Base-by-base conservation (phyloP, 2,797 vertebrate species). In the Channa striata region DNA sequence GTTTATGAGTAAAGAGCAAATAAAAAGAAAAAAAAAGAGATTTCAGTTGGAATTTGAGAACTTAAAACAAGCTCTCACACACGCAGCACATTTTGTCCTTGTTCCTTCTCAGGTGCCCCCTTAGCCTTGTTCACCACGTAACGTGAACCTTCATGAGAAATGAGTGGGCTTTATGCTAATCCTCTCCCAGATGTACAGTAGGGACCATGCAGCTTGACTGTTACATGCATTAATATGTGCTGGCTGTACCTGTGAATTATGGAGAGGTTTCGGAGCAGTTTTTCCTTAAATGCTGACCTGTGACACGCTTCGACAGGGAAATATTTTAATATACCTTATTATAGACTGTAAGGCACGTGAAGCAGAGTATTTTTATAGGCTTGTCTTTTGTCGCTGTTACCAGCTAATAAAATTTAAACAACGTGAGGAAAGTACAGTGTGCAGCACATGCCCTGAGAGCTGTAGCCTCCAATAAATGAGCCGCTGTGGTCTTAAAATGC, bases 81-180 rank as follows among this genome's bases (percentile, higher is more conserved):
- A 37, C 36, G 10, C 36, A 37, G 10, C 36, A 37, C 19, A 77
- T 66, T 34, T 59, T 52, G 48, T 64, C 59, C 58, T 67, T 13
- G 37, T 40, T 19, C 43, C 37, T 48, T 48, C 68, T 62, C 54
- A 74, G 76, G 69, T 80, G 67, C 37, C 57, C 66, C 44, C 58
- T 48, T 46, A 59, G 72, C 62, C 23, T 42, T 20, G 23, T 64
- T 70, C 52, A 67, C 46, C 83, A 65, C 75, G 81, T 72, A 30
- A 80, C 72, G 58, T 70, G 30, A 30, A 42, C 72, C 77, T 81
- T 72, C 23, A 68, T 80, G 75, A 87, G 63, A 78, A 84, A 72
- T 33, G 68, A 81, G 82, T 88, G 80, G 83, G 84, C 49, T 82
- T 84, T 80, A 91, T 93, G 90, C 83, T 86, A 90, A 93, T 87